Percentiles rank a stretch among this genome's conserved stretches.
These are phyloP conservation scores for Metallyticus violacea DNA, from an alignment of 2,888 invertebrate species.

Conservation along the genomic window DNA sequence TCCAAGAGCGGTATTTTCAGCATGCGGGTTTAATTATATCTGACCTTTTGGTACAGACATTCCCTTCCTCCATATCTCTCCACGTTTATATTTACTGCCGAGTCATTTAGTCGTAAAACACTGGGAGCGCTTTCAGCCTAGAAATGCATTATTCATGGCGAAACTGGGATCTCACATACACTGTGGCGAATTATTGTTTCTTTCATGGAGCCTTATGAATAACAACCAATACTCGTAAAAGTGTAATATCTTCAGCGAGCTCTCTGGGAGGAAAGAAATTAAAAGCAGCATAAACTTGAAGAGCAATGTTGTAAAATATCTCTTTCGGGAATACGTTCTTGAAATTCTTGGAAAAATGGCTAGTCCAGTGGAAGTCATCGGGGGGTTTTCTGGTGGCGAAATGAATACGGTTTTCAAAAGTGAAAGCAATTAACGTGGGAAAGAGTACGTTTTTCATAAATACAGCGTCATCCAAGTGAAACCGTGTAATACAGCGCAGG, in stretches of 20 bases:
- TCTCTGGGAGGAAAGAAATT: neutral
- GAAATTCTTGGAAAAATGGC: no score
- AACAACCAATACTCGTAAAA: neutral
- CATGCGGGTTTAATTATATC: neutral
- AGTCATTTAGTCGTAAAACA: neutral
- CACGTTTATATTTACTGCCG: neutral
- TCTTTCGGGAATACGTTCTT: neutral
- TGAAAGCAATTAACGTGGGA: no score
- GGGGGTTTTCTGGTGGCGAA: no score
- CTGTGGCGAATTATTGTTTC: neutral
- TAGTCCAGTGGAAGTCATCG: neutral
- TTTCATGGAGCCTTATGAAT: neutral
- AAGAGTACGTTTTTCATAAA: no score
- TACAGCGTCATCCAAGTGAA: no score
- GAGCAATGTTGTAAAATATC: neutral
- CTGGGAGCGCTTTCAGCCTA: neutral
- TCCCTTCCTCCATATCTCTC: neutral
- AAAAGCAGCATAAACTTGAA: neutral
- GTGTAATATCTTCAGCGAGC: no score
- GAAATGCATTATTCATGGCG: neutral
- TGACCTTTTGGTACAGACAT: neutral
- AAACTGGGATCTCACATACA: neutral
- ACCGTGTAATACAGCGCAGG: no score
- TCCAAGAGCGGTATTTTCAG: neutral
- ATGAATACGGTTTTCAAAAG: no score